Evolutionary conservation across 2,113 vertebrate species (phyloP), one percentile per base, ranked within the genome.

Genomic region (Centropus bengalensis): DNA sequence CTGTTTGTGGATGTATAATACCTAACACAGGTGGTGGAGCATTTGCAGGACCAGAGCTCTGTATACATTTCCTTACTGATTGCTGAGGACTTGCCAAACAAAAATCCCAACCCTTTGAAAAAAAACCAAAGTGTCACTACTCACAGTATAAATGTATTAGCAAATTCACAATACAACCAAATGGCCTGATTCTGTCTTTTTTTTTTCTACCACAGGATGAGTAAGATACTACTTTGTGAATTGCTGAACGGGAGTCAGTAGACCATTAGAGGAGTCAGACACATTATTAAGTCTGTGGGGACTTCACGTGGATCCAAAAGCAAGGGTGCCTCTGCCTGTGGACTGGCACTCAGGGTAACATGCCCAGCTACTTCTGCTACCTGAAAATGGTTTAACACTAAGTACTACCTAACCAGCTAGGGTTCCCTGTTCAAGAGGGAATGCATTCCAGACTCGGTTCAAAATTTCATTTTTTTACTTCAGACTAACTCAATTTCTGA

Each of bases 341-440:
- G 40, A 27, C 20, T 0, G 0, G 8, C 14, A 22, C 1, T 0
- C 20, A 14, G 33, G 17, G 13, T 24, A 28, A 40, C 0, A 1
- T 24, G 14, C n/a, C 36, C 45, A 22, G 55, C 54, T 68, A 58
- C 27, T 36, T 62, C n/a, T 32, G 47, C 44, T 14, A 19, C 16
- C 68, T 68, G 21, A 45, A 76, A 26, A 40, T 42, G 32, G 10
- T 78, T 51, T 70, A 75, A 64, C 30, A 32, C 27, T 40, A 20
- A 64, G 28, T 17, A 36, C 8, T 49, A 28, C 27, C 59, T 62
- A 38, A 62, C 33, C 17, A 28, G n/a, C 13, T 36, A 13, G 42
- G 32, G n/a, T 18, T 38, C 33, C 36, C 58, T 58, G 45, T 33
- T 68, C 0, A 0, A 87, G 32, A 38, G 13, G 6, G 17, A 89